A percentile compares a stretch with the other conserved stretches of the same genome.
Conservation (phyloP, 2,113 vertebrate species). For the Tragulus kanchil region DNA sequence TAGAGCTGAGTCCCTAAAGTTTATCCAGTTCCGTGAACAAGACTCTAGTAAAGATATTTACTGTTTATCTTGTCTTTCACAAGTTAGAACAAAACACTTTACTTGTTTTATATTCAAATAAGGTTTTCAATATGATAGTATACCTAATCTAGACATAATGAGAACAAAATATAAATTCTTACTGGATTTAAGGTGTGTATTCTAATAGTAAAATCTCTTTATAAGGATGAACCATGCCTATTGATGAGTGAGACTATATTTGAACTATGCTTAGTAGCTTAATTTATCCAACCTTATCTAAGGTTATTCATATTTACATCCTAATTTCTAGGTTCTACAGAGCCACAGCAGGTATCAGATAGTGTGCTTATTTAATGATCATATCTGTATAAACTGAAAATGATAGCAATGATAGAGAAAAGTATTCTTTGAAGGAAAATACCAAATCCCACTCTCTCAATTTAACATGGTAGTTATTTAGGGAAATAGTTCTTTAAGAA, state of each 20-base stretch:
- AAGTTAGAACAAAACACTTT: conserved; percentile 50
- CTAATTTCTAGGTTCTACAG: not conserved
- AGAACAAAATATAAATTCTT: not conserved
- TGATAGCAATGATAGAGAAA: not conserved
- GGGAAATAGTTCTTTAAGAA: not conserved
- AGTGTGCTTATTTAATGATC: not conserved
- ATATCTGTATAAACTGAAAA: not conserved
- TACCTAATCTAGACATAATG: conserved; percentile 3
- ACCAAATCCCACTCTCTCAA: not conserved
- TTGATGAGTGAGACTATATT: not conserved
- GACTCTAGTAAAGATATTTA: conserved; percentile 65
- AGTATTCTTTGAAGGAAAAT: not conserved
- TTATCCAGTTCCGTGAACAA: conserved; percentile 76
- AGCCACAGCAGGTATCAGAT: not conserved
- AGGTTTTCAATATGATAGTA: not conserved
- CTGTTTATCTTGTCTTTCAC: conserved; percentile 63
- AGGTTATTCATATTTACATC: not conserved
- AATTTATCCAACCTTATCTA: not conserved
- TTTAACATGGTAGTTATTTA: not conserved
- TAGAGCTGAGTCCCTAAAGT: conserved; percentile 74
- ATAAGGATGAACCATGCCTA: not conserved
- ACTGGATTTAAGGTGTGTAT: not conserved
- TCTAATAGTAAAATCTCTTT: conserved; percentile 1
- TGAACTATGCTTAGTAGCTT: not conserved
- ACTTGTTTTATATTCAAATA: conserved; percentile 34